Conservation (phyloP, 2,888 invertebrate species). For the Chloromyia formosa region DNA sequence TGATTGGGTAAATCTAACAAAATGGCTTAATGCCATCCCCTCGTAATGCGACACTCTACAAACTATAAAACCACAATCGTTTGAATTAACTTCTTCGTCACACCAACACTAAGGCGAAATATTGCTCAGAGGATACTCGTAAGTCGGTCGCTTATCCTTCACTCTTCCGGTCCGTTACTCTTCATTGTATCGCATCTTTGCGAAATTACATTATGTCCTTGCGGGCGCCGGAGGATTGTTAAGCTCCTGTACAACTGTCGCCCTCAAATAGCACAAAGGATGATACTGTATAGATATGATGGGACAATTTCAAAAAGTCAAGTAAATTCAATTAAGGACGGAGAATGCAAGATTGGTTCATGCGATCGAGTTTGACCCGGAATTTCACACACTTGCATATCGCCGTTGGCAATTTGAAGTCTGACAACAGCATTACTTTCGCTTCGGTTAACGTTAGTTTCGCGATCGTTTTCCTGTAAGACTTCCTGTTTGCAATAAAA, state of each 20-base stretch:
- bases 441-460: too few species aligned
- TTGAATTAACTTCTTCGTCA: not conserved
- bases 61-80: conserved; percentile 10
- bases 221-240: not conserved
- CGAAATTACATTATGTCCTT: not conserved
- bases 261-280: not conserved
- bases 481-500: not conserved
- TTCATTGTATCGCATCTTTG: not conserved
- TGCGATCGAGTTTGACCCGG: not conserved
- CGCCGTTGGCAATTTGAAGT: too few species aligned
- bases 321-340: conserved; percentile 2
- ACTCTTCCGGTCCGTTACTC: conserved; percentile 7
- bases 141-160: not conserved
- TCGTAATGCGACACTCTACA: not conserved
- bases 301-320: not conserved
- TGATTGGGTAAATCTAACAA: conserved; percentile 7
- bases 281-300: not conserved
- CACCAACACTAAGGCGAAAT: not conserved
- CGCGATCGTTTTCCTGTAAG: not conserved
- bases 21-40: not conserved
- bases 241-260: not conserved
- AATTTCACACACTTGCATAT: not conserved
- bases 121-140: not conserved
- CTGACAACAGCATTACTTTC: too few species aligned
- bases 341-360: not conserved